Percentiles rank a stretch among this genome's conserved stretches.
These are phyloP conservation scores for Asarcornis scutulata DNA, from an alignment of 2,113 vertebrate species.

Conservation along the genomic window DNA sequence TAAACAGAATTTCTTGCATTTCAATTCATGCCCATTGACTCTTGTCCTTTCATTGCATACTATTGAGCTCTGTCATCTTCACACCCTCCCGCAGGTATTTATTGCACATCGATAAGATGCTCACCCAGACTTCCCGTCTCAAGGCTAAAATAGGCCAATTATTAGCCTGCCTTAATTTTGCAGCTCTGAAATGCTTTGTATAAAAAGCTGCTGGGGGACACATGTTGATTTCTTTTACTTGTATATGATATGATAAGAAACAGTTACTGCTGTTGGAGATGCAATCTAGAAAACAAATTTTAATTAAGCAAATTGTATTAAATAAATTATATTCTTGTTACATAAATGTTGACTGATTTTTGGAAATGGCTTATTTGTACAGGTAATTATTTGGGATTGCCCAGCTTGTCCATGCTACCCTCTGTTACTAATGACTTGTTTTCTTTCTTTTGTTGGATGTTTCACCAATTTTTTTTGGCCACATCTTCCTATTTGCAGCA, in stretches of 20 bases:
- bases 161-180: not conserved
- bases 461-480: not conserved
- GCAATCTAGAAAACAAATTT: too few relatives aligned
- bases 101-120: not conserved
- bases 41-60: not conserved
- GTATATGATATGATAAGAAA: not conserved
- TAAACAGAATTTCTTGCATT: not conserved
- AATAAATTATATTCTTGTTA: not conserved
- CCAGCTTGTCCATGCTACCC: not conserved
- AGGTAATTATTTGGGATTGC: not conserved
- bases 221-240: rapidly evolving
- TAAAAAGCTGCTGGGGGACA: not conserved
- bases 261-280: not conserved
- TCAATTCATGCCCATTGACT: not conserved
- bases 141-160: not conserved
- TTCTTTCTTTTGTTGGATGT: not conserved
- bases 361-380: not conserved
- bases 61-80: not conserved
- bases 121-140: not conserved
- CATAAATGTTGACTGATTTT: not conserved
- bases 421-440: not conserved
- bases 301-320: too few relatives aligned
- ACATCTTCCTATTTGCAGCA: constrained; percentile 69
- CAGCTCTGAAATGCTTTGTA: not conserved
- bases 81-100: not conserved